A percentile compares a stretch with the other conserved stretches of the same genome.
Evolutionary conservation across 2,888 invertebrate genomes (phyloP).

Genomic region (Tachystola acroxantha): DNA sequence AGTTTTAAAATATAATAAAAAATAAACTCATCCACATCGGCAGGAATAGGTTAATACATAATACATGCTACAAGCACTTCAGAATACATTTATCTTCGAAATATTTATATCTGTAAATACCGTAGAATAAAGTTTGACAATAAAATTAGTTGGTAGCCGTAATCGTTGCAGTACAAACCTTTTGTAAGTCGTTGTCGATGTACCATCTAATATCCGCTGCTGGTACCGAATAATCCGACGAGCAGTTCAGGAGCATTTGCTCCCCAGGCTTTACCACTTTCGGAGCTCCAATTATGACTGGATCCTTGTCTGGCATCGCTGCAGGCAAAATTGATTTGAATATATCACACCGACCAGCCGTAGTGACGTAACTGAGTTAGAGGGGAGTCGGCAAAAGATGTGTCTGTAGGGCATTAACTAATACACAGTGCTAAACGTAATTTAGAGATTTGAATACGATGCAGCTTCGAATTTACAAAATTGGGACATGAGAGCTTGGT

Average conservation of each 20-base stretch:
- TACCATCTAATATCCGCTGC: conserved; percentile 72
- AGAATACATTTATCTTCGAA: no score
- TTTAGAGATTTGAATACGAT: conserved; percentile 37
- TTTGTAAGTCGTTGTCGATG: conserved; percentile 65
- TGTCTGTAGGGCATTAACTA: conserved; percentile 27
- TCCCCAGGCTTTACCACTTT: conserved; percentile 66
- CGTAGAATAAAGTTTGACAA: no score
- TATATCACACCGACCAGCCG: conserved; percentile 28
- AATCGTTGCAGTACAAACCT: conserved; percentile 60
- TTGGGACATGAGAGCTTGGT: no score
- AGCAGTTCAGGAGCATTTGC: conserved; percentile 64
- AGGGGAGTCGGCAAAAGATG: conserved; percentile 15
- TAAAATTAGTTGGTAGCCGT: no score
- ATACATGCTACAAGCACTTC: no score
- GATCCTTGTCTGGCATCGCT: conserved; percentile 68
- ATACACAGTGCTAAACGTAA: conserved; percentile 33
- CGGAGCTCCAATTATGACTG: conserved; percentile 60
- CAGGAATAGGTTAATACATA: no score
- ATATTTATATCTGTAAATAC: no score
- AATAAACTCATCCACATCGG: no score
- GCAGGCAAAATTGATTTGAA: conserved; percentile 43
- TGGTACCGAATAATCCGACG: conserved; percentile 66
- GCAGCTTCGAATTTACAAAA: no score
- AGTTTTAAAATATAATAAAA: no score
- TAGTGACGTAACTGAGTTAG: conserved; percentile 11